phyloP scores from a whole-genome alignment of 1,140 invertebrate genomes.

The Mylabris phalerata region DNA sequence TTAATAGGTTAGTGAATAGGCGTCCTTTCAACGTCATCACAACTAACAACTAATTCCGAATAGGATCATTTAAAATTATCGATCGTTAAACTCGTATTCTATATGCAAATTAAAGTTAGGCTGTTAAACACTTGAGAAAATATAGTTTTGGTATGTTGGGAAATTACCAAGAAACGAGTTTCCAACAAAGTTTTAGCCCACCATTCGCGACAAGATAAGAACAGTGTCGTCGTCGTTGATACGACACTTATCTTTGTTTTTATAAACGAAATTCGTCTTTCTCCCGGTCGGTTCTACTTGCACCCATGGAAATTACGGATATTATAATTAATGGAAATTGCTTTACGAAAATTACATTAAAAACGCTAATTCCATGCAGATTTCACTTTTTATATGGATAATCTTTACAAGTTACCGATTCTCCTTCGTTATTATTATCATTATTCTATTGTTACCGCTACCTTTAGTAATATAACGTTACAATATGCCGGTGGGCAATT shows the following conservation, averaged over 20 bases:
- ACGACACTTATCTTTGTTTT: constrained; percentile 20
- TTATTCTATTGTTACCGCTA: background rate
- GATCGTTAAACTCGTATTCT: constrained; percentile 9
- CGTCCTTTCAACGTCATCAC: too few relatives aligned
- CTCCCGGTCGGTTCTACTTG: background rate
- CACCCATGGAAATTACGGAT: constrained; percentile 18
- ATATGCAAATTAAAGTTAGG: constrained; percentile 27
- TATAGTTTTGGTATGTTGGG: constrained; percentile 29
- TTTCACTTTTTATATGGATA: constrained; percentile 13
- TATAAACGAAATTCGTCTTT: constrained; percentile 9
- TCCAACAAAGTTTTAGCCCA: constrained; percentile 24
- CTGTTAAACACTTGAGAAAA: constrained; percentile 26
- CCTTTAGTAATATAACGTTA: background rate
- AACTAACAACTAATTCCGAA: too few relatives aligned
- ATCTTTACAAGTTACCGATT: background rate
- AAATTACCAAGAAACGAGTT: constrained; percentile 29
- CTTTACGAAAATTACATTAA: constrained; percentile 15
- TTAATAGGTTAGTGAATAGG: too few relatives aligned
- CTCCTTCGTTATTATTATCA: background rate
- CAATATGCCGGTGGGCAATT: background rate
- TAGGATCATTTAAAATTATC: too few relatives aligned
- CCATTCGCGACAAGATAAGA: constrained; percentile 16
- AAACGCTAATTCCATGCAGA: constrained; percentile 18
- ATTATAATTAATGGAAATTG: constrained; percentile 25
- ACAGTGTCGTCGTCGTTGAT: background rate